Conservation (phyloP, 1,140 invertebrate species). For the Lepidurus apus region DNA sequence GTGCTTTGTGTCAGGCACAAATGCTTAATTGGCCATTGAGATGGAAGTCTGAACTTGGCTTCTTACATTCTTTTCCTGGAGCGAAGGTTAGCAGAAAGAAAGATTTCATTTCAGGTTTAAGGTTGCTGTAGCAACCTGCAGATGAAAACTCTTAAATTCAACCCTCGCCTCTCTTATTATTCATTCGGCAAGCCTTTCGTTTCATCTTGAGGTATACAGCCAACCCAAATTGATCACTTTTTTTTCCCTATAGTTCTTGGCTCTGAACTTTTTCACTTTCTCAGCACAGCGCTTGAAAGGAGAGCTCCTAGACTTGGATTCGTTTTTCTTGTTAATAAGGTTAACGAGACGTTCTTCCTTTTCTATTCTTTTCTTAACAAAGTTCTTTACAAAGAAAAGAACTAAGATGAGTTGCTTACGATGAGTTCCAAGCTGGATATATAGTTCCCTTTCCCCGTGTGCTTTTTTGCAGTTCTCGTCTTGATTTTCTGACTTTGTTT, state of each 20-base stretch:
- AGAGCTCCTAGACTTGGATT: neutral
- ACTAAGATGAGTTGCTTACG: too few relatives aligned
- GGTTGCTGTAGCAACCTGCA: neutral
- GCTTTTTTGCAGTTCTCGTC: too few relatives aligned
- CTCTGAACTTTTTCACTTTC: neutral
- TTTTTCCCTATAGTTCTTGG: neutral
- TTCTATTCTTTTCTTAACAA: neutral
- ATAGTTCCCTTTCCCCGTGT: too few relatives aligned
- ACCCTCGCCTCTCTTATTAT: neutral
- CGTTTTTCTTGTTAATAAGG: constrained; percentile 1
- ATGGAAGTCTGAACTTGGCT: neutral
- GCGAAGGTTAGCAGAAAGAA: neutral
- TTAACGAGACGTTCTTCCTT: neutral
- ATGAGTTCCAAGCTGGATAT: too few relatives aligned
- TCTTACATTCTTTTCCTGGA: neutral
- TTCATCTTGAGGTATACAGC: neutral
- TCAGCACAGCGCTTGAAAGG: neutral
- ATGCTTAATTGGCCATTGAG: neutral
- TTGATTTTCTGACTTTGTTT: too few relatives aligned
- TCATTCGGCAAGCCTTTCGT: constrained; percentile 8
- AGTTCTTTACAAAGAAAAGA: too few relatives aligned
- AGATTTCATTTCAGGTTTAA: neutral
- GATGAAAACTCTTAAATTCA: neutral
- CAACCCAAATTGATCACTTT: neutral
- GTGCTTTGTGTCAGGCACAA: too few relatives aligned